Percentiles rank a stretch among this genome's conserved stretches.
These are phyloP conservation scores for Macrobrachium nipponense DNA, from an alignment of 1,140 invertebrate genomes.

Conservation along the genomic window DNA sequence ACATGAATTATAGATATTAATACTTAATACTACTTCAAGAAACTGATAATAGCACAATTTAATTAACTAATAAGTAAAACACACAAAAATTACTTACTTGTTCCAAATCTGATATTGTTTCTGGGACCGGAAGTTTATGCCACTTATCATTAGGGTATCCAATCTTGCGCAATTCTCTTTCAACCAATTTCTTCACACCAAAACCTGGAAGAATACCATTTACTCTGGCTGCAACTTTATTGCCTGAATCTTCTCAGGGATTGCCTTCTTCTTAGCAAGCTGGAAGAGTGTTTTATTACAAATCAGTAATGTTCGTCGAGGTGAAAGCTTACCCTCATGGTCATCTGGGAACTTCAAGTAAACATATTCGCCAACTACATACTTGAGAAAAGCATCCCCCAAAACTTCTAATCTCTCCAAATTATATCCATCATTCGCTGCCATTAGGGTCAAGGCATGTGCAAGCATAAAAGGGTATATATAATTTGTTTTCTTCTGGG, in stretches of 20 bases:
- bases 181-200: constrained; percentile 14
- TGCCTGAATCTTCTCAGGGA: constrained; percentile 34
- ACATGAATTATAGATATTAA: too few relatives aligned
- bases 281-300: constrained; percentile 42
- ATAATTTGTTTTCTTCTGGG: neutral
- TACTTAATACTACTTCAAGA: too few relatives aligned
- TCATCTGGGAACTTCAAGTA: constrained; percentile 21
- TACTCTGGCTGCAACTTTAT: neutral
- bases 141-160: constrained; percentile 15
- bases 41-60: too few relatives aligned
- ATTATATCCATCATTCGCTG: constrained; percentile 50
- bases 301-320: constrained; percentile 16
- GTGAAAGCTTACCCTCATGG: constrained; percentile 42
- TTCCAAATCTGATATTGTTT: neutral
- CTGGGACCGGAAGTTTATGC: neutral
- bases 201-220: constrained; percentile 47
- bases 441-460: constrained; percentile 53
- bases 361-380: constrained; percentile 24
- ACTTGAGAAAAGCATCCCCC: constrained; percentile 60
- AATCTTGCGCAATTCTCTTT: neutral
- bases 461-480: constrained; percentile 47
- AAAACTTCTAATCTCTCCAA: constrained; percentile 60
- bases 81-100: neutral
- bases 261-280: constrained; percentile 6
- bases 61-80: too few relatives aligned